A percentile compares a stretch with the other conserved stretches of the same genome.
These are phyloP conservation scores for Sarcophaga peregrina DNA, from an alignment of 1,140 invertebrate species.

Conservation along the genomic window DNA sequence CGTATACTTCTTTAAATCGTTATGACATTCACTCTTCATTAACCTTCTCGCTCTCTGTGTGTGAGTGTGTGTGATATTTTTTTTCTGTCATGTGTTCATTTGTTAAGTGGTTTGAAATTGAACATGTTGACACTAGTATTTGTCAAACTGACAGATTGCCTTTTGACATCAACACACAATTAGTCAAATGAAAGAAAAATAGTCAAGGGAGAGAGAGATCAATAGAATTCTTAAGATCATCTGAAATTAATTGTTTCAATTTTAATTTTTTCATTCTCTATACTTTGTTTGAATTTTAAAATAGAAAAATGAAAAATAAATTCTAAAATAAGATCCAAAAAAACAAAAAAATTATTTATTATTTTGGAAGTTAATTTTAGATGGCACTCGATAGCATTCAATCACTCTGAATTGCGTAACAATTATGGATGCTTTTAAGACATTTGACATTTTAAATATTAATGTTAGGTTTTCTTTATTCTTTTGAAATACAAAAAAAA, in stretches of 20 bases:
- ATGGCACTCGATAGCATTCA: constrained; percentile 3
- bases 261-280: background rate
- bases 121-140: constrained; percentile 35
- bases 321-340: too few relatives aligned
- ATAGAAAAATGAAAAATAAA: too few relatives aligned
- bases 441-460: background rate
- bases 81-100: constrained; percentile 10
- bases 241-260: constrained; percentile 28
- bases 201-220: background rate
- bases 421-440: background rate
- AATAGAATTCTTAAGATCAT: constrained; percentile 21
- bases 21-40: too few relatives aligned
- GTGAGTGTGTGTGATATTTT: too few relatives aligned
- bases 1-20: too few relatives aligned
- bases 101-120: background rate
- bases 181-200: constrained; percentile 12
- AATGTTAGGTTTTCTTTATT: too few relatives aligned
- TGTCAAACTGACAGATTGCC: constrained; percentile 33
- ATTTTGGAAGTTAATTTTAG: constrained; percentile 1
- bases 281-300: background rate
- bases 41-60: too few relatives aligned
- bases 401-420: background rate
- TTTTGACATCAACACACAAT: constrained; percentile 33
- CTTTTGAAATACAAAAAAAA: too few relatives aligned
- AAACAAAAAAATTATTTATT: background rate